Evolutionary conservation across 64 coral and sea anemone species (phyloP), one percentile per base, ranked within the genome.

Genomic region (Astreopora myriophthalma): DNA sequence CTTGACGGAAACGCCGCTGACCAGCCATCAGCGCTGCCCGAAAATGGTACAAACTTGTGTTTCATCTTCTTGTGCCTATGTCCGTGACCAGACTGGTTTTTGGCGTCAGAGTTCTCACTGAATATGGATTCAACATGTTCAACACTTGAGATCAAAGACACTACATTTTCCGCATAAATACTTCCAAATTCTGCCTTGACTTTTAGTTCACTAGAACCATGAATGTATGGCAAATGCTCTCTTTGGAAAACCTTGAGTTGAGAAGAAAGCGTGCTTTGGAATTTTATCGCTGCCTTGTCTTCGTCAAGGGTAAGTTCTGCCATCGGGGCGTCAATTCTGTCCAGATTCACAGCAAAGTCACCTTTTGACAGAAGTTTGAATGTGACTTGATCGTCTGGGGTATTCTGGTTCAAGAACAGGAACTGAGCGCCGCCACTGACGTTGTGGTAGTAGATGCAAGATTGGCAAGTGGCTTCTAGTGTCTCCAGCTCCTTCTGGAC

Each of bases 261-360:
- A 9, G 52, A 42, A 0, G 22, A 75, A 13, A 94, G 9, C 23
- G 24, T 28, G 27, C 16, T 12, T 6, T 22, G 37, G 24, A 94
- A 66, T 16, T 89, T 89, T 16, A 11, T 69, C 19, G 70, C 75
- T 26, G 69, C 35, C 3, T 34, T 55, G 7, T 85, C 85, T 13
- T n/a, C 39, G 14, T 11, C 1, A 0, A 22, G 23, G 14, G 2
- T 37, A 42, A 44, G 22, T 1, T 8, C 28, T 10, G 10, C 17
- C 0, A 38, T 2, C n/a, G n/a, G n/a, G n/a, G n/a, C n/a, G n/a
- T n/a, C n/a, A n/a, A n/a, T n/a, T n/a, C n/a, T n/a, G n/a, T n/a
- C n/a, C 12, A 92, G 8, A 67, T 96, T 96, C 5, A 96, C 75
- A 26, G 94, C 94, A 83, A 69, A 96, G 79, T 96, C 94, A 0